Base-by-base conservation (phyloP, 1,140 invertebrate genomes). In the Drosophila prosaltans region DNA sequence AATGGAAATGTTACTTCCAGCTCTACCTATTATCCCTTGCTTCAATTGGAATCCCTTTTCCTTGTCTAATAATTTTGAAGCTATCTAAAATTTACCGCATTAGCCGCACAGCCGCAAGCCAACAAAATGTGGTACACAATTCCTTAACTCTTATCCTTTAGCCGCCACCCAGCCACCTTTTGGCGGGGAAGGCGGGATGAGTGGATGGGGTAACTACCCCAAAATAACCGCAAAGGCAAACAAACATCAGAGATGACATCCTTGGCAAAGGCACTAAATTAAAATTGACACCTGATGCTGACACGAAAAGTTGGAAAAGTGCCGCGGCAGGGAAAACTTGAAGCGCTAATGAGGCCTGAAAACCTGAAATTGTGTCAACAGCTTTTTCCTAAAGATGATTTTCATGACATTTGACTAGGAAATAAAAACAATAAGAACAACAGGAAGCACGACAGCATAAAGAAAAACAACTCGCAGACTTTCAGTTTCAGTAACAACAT, bases 251-350 rank as follows among this genome's bases (percentile, higher is more conserved):
- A 60, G 65, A 64, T 76, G 78, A 84, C 71, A 78, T 70, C 43
- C 74, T 71, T 48, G 58, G 45, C 58, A 11, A 36, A 65, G 60
- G 79, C 65, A 76, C 63, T 88, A 86, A 86, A 86, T 86, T 88
- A 88, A 88, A 82, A 88, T 82, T 88, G 82, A 86, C 82, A 86
- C 82, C 83, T 86, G 83, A 85, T 86, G 82, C 66, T 85, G 78
- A 65, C 66, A 77, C 74, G 32, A 59, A 59, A 59, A 77, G 70
- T 77, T 76, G 70, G 74, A 70, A 51, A 51, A 51, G 74, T 55
- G 73, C 28, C 45, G 57, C 45, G 57, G 54, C 67, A 69, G 45
- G 9, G 5, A 51, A 26, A 51, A 51, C 45, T 51, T 51, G 45
- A 62, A 61, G 45, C 74, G 78, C 64, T 85, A 85, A 85, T 85